Evolutionary conservation across 1,140 invertebrate genomes (phyloP).

Genomic region (Condylostylus longicornis): DNA sequence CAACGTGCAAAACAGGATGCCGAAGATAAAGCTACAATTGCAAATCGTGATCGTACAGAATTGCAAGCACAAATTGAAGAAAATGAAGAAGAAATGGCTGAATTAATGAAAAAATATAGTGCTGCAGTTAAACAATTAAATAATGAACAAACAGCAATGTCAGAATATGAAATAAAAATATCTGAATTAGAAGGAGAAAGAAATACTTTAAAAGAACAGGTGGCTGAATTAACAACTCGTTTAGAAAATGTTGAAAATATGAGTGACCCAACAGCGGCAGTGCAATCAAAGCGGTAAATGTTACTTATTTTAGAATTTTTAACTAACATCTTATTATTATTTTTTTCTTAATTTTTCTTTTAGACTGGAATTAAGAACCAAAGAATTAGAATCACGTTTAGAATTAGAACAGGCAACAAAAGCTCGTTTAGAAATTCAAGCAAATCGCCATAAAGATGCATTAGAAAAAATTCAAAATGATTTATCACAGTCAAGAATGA

Average conservation of each 20-base stretch:
- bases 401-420: conserved; percentile 78
- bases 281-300: conserved; percentile 44
- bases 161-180: conserved; percentile 66
- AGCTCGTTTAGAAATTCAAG: conserved; percentile 68
- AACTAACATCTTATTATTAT: conserved; percentile 1
- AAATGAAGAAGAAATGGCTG: conserved; percentile 78
- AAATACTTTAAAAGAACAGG: conserved; percentile 55
- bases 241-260: conserved; percentile 63
- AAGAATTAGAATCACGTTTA: conserved; percentile 78
- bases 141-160: conserved; percentile 62
- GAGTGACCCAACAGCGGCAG: conserved; percentile 60
- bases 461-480: conserved; percentile 66
- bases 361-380: conserved; percentile 58
- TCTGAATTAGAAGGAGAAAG: conserved; percentile 63
- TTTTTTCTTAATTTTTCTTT: conserved; percentile 10
- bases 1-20: conserved; percentile 56
- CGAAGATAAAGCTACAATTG: conserved; percentile 57
- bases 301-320: background rate
- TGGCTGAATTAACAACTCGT: conserved; percentile 56
- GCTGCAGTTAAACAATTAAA: conserved; percentile 71
- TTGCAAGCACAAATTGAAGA: conserved; percentile 74
- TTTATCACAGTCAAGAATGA: conserved; percentile 46
- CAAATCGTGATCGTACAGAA: conserved; percentile 64
- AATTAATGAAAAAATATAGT: conserved; percentile 85
- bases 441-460: conserved; percentile 65